phyloP scores from a whole-genome alignment of 1,140 invertebrate genomes.

The Heliconius congener region DNA sequence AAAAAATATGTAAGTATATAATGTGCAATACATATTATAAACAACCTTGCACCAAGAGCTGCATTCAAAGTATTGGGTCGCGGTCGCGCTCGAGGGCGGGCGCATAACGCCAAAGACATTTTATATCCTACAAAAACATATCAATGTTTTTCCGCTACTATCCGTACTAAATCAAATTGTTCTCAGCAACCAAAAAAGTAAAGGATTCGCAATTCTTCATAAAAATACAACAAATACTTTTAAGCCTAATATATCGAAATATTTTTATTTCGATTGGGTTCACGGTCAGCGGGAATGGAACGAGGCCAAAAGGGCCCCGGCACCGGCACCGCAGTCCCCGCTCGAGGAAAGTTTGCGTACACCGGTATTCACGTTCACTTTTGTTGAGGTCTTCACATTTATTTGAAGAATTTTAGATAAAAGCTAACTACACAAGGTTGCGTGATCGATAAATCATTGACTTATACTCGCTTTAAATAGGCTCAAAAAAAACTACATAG shows the following conservation, averaged over 20 bases:
- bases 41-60: slow-evolving; percentile 32
- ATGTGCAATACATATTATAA: slow-evolving; percentile 10
- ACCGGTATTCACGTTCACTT: slow-evolving; percentile 31
- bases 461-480: background rate
- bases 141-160: background rate
- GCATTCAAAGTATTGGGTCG: slow-evolving; percentile 31
- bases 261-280: slow-evolving; percentile 34
- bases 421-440: background rate
- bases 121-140: slow-evolving; percentile 21
- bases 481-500: too few species aligned
- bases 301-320: slow-evolving; percentile 39
- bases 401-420: background rate
- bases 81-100: slow-evolving; percentile 28
- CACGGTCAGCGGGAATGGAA: slow-evolving; percentile 38
- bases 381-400: slow-evolving; percentile 16
- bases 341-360: slow-evolving; percentile 35
- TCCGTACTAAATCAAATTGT: background rate
- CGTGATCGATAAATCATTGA: background rate
- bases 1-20: background rate
- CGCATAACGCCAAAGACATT: slow-evolving; percentile 32
- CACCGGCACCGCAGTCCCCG: slow-evolving; percentile 27
- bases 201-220: background rate
- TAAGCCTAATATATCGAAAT: background rate
- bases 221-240: background rate
- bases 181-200: background rate